Percentiles rank a stretch among this genome's conserved stretches.
Conservation (phyloP, 2,113 vertebrate genomes). For the Hyla sarda region DNA sequence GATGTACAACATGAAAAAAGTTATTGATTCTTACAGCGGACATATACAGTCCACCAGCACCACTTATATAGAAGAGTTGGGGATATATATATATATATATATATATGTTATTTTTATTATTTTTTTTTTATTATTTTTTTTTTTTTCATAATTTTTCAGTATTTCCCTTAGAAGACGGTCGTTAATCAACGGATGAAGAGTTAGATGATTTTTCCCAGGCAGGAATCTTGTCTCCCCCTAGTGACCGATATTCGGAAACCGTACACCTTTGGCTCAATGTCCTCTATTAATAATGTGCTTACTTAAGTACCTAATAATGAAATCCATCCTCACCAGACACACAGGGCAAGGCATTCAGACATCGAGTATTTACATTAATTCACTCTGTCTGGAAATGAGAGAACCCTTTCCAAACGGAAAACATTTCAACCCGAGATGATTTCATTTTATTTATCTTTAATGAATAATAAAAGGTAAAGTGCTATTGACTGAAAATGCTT, state of each 20-base stretch:
- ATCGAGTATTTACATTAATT: conserved; percentile 17
- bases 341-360: neutral
- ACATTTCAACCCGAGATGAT: conserved; percentile 70
- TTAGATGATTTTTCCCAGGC: neutral
- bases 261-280: neutral
- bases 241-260: neutral
- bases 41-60: too few relatives aligned
- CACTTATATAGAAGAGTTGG: too few relatives aligned
- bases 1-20: too few relatives aligned
- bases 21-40: too few relatives aligned
- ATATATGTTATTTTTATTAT: too few relatives aligned
- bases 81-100: too few relatives aligned
- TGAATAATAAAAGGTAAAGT: conserved; percentile 80
- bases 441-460: conserved; percentile 79
- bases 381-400: neutral
- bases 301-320: conserved; percentile 11
- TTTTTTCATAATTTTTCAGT: too few relatives aligned
- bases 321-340: conserved; percentile 20
- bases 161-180: neutral
- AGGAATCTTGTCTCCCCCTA: neutral
- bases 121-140: too few relatives aligned
- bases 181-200: neutral
- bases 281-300: conserved; percentile 15
- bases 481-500: conserved; percentile 77
- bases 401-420: conserved; percentile 71